Evolutionary conservation across 92 coral and sea anemone species (phyloP).

Genomic region (Siderastrea siderea): DNA sequence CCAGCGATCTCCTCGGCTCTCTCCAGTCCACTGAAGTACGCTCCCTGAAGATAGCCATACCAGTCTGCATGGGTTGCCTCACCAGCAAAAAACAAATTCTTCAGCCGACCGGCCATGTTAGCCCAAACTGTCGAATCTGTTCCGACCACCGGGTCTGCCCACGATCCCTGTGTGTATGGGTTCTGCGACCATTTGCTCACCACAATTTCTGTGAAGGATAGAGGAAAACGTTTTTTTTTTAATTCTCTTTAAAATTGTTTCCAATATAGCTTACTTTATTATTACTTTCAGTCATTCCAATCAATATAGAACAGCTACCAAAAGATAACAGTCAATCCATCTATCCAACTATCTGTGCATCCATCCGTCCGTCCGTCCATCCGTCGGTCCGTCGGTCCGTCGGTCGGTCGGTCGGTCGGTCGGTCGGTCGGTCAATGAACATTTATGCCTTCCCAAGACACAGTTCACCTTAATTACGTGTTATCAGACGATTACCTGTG

Average conservation of each 20-base stretch:
- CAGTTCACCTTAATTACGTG: no score
- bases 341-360: no score
- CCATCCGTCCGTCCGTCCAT: no score
- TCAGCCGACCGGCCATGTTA: not conserved
- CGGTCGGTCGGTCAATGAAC: no score
- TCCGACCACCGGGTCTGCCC: conserved; percentile 52
- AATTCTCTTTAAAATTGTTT: no score
- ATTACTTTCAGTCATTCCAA: not conserved
- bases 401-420: no score
- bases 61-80: conserved; percentile 36
- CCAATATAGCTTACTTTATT: not conserved
- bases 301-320: not conserved
- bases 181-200: conserved; percentile 48
- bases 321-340: not conserved
- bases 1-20: conserved; percentile 33
- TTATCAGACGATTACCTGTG: not conserved
- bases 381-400: no score
- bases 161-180: conserved; percentile 38
- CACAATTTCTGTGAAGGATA: conserved; percentile 25
- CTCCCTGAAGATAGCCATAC: conserved; percentile 52
- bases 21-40: conserved; percentile 32
- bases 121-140: conserved; percentile 27
- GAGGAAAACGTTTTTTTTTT: not conserved
- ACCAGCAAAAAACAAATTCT: conserved; percentile 38
- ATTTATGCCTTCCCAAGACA: not conserved